Evolutionary conservation across 2,113 vertebrate species (phyloP), one percentile per base, ranked within the genome.

Genomic region (Odontesthes bonariensis): DNA sequence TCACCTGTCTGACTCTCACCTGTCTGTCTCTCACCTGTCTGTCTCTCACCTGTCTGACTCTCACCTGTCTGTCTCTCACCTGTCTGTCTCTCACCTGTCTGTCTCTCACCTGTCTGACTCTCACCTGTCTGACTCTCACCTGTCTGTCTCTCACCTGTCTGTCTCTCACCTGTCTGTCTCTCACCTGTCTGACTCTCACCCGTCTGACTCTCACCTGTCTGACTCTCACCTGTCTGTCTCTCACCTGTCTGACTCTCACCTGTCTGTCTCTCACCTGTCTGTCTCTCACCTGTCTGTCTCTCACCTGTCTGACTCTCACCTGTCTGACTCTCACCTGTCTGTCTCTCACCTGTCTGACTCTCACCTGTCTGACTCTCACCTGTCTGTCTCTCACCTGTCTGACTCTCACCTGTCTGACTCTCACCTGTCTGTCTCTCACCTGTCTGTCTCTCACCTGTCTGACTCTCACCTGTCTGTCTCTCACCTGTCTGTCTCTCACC

Each of bases 161-260:
- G 63, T 3, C 16, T 16, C 16, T 16, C 46, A 47, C 46, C 16
- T 47, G 46, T 69, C 14, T 59, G 3, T 19, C 22, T 22, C 0
- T 31, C 5, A 8, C 23, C 74, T 0, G 0, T 73, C 58, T 67
- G 61, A 8, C 35, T 63, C 57, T 60, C 27, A 16, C 22, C 59
- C 22, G 44, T 59, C 76, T 40, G 38, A 8, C 35, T 61, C 75
- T 81, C 70, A 84, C 23, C 75, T 59, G n/a, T 87, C 83, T 70
- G 22, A 33, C 23, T 17, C 42, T 46, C 42, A 42, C 58, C 27
- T 47, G 59, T 58, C 42, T 12, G 19, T 69, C 32, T 62, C 14
- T n/a, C 38, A 46, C 55, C 61, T 69, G 44, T 27, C 38, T 64
- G 0, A 11, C 57, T 35, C 4, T 3, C 11, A 22, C 51, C 13